These are phyloP conservation scores for Drosophila paramelanica DNA, from an alignment of 2,888 invertebrate genomes.

Conservation along the genomic window DNA sequence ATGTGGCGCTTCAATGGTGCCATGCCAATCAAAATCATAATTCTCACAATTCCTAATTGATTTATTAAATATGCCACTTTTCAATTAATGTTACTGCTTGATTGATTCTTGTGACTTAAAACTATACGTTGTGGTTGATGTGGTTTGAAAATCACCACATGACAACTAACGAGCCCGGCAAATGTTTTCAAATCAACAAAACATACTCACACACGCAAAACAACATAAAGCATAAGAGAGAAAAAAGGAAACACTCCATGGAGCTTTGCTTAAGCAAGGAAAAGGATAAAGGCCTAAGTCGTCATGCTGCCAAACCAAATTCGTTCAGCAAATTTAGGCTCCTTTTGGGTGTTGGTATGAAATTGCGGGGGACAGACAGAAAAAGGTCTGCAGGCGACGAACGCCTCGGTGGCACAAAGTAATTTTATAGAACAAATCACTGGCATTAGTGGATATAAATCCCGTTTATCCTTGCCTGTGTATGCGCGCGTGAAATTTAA, in stretches of 20 bases:
- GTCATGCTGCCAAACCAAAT: conserved; percentile 49
- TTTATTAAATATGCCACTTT: conserved; percentile 51
- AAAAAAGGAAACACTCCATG: conserved; percentile 20
- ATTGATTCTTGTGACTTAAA: conserved; percentile 19
- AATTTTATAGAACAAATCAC: conserved; percentile 81
- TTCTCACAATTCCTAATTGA: conserved; percentile 60
- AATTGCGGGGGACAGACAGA: conserved; percentile 11
- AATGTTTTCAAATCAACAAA: conserved; percentile 42
- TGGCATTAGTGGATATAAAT: conserved; percentile 80
- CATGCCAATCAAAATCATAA: conserved; percentile 34
- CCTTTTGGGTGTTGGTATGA: conserved; percentile 10
- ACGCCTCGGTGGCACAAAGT: conserved; percentile 75
- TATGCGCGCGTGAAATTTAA: conserved; percentile 78
- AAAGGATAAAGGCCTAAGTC: conserved; percentile 70
- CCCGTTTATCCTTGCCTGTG: conserved; percentile 77
- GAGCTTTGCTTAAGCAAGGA: conserved; percentile 54
- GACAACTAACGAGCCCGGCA: conserved; percentile 26
- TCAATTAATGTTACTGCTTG: conserved; percentile 45
- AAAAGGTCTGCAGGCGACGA: conserved; percentile 56
- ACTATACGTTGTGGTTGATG: conserved; percentile 30
- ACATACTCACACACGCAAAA: conserved; percentile 4
- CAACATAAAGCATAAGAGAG: conserved; percentile 21
- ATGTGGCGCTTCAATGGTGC: neutral
- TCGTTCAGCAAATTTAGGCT: conserved; percentile 57
- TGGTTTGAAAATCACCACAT: conserved; percentile 10